Percentiles rank a stretch among this genome's conserved stretches.
Evolutionary conservation across 2,113 vertebrate genomes (phyloP).

Genomic region (Pionites leucogaster): DNA sequence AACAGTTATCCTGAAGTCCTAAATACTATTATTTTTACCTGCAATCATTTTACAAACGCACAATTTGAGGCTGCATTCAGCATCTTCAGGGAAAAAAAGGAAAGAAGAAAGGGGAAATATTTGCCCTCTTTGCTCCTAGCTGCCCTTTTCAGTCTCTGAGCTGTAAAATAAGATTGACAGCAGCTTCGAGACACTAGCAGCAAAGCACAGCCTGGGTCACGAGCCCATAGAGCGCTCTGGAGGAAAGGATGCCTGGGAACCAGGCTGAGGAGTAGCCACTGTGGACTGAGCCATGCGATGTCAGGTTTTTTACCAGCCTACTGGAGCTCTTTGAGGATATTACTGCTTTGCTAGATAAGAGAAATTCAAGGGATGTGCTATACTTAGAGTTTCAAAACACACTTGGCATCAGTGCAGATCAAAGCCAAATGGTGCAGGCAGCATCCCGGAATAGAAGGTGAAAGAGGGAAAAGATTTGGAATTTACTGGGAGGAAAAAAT

Average conservation of each 20-base stretch:
- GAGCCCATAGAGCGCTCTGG: neutral
- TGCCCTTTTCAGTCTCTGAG: constrained; percentile 53
- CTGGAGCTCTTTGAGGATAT: constrained; percentile 45
- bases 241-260: neutral
- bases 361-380: constrained; percentile 51
- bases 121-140: neutral
- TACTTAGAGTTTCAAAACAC: constrained; percentile 68
- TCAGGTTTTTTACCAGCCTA: constrained; percentile 42
- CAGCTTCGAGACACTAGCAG: neutral
- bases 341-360: constrained; percentile 53
- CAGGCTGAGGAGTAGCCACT: neutral
- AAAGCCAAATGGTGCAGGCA: constrained; percentile 50
- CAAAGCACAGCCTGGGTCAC: neutral
- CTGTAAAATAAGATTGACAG: constrained; percentile 51
- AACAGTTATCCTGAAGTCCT: neutral
- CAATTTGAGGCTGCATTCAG: neutral
- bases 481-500: constrained; percentile 19
- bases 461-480: constrained; percentile 60
- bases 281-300: neutral
- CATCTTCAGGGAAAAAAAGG: neutral
- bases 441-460: constrained; percentile 60
- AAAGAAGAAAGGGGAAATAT: neutral
- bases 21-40: neutral
- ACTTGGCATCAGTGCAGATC: constrained; percentile 52
- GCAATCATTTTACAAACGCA: neutral